Base-by-base conservation (phyloP, 2,888 invertebrate genomes). In the Tetrapedia diversipes region DNA sequence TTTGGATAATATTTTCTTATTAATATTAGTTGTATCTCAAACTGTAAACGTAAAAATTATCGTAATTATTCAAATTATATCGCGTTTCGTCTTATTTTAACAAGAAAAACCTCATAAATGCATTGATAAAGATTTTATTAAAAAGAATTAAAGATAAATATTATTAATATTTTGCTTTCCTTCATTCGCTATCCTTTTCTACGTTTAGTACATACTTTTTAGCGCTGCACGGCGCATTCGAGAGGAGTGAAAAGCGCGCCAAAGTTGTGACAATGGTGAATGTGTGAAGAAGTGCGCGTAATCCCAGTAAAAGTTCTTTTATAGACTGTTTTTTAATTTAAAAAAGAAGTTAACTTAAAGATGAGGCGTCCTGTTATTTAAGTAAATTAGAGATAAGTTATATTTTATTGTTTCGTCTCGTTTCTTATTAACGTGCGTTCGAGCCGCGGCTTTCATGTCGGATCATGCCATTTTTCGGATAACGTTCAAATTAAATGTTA, bases 271-370 rank as follows among this genome's bases (percentile, higher is more conserved):
- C 27, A 11, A 2, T 47, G 57, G 16, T 32, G 4, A 39, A 53
- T 37, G 27, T 1, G 19, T 10, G 10, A 19, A 22, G 34, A 22
- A n/a, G 24, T 14, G 43, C 8, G 37, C 27, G 34, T 11, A 10
- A 41, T 57, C 54, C 41, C 56, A 45, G 56, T 24, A 53, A 69
- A 54, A 57, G 34, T 79, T 60, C 68, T 59, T 49, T 51, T 49
- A 80, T 76, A 84, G 84, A 84, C 84, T 84, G 82, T 74, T 60
- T 66, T 57, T 70, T 74, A 73, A 81, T 51, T 64, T 34, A 47
- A 61, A 47, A 24, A 34, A 24, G 24, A 47, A 14, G 60, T 68
- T 81, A 82, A 84, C 61, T 80, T 80, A 80, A 77, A 63, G 37
- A 63, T 16, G 47, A 71, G 66, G 24, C 49, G 61, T 51, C 57